Evolutionary conservation across 2,888 invertebrate genomes (phyloP), one percentile per base, ranked within the genome.

Genomic region (Diabrotica balteata): DNA sequence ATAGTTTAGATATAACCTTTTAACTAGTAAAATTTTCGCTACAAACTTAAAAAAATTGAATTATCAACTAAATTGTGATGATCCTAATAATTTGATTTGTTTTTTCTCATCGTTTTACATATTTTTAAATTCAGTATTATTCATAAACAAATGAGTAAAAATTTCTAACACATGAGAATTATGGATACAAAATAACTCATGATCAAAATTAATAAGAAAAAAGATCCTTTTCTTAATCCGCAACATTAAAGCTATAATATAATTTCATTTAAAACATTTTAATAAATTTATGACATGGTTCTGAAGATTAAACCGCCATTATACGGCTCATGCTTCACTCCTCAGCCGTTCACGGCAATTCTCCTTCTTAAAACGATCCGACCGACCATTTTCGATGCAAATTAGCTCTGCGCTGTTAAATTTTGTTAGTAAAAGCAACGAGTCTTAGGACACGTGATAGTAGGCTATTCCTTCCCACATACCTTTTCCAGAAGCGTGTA

Each of bases 241-340:
- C 43, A 60, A 60, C 52, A 52, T 42, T 32, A 8, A 8, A 22
- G 70, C 61, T 75, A 76, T 75, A 78, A 80, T 80, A 81, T 81
- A 80, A 82, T 82, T 82, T 80, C 79, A 77, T 81, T 83, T 81
- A 80, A 81, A 81, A 81, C 80, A 80, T 83, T 83, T 81, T 82
- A 81, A 82, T 81, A 82, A 83, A 83, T 82, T 83, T 82, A 83
- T 80, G 80, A 80, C 78, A 78, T 76, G 75, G 77, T 78, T 78
- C 77, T 78, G 80, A 77, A 81, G 82, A 81, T 81, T 81, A 81
- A 81, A 81, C 81, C 80, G 80, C 81, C 78, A 82, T 82, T 82
- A 82, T 80, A 81, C 79, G 81, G 80, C 80, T 80, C 80, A 77
- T 80, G 80, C 78, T 76, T 80, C 77, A 80, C 79, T 80, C 78